phyloP scores from a whole-genome alignment of 2,888 invertebrate species.

The Ethmia dodecea region DNA sequence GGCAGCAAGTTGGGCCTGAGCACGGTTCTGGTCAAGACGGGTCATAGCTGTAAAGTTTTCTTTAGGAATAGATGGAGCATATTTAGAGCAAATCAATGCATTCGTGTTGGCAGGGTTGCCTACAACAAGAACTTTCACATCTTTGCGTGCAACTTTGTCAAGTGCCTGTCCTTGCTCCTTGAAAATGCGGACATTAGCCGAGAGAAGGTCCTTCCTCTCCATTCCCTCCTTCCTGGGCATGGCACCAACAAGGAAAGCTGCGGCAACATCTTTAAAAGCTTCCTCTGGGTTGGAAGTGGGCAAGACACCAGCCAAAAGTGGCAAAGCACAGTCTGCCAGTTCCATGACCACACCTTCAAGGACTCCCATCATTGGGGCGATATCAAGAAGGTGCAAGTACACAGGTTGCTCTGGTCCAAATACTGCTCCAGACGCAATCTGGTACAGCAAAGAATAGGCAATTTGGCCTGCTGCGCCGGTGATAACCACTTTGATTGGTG shows the following conservation, averaged over 20 bases:
- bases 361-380: conserved; percentile 96
- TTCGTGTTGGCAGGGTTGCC: conserved; percentile 99
- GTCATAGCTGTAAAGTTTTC: conserved; percentile 99
- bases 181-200: conserved; percentile 99
- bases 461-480: conserved; percentile 99
- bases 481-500: conserved; percentile 94
- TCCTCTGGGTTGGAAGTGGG: conserved; percentile 92
- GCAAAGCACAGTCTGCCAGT: conserved; percentile 95
- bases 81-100: conserved; percentile 95
- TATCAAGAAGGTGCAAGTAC: conserved; percentile 94
- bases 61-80: conserved; percentile 96
- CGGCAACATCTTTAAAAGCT: conserved; percentile 97
- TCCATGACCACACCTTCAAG: conserved; percentile 99
- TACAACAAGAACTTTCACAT: conserved; percentile 96
- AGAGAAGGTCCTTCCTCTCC: conserved; percentile 98
- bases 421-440: conserved; percentile 96
- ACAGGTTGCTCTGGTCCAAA: conserved; percentile 94
- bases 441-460: conserved; percentile 96
- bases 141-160: conserved; percentile 92
- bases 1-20: conserved; percentile 91
- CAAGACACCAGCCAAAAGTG: conserved; percentile 89
- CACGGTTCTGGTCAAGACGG: conserved; percentile 98
- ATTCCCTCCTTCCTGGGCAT: conserved; percentile 98
- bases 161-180: conserved; percentile 97
- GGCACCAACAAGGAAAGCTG: conserved; percentile 97